Conservation (phyloP, 2,113 vertebrate species). For the Balaeniceps rex region DNA sequence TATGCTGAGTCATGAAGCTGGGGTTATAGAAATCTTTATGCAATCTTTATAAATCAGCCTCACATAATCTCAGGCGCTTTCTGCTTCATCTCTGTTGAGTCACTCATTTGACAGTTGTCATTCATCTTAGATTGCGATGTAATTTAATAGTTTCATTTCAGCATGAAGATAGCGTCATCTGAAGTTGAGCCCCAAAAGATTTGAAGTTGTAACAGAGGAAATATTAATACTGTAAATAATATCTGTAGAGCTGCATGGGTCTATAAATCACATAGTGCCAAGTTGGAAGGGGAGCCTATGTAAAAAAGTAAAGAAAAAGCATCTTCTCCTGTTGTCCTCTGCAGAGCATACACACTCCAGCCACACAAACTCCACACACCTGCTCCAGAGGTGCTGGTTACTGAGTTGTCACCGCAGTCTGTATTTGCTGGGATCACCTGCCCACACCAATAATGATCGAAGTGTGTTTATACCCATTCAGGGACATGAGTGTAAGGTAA, state of each 20-base stretch:
- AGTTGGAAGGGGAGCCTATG: not conserved
- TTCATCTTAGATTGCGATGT: constrained; percentile 64
- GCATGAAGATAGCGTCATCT: constrained; percentile 37
- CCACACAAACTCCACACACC: not conserved
- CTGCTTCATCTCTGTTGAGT: constrained; percentile 61
- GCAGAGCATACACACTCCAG: not conserved
- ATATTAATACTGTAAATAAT: constrained; percentile 67
- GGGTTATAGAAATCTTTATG: constrained; percentile 65
- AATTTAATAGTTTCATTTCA: constrained; percentile 68
- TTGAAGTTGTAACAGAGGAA: constrained; percentile 64
- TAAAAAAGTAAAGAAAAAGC: not conserved
- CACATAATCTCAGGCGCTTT: constrained; percentile 42
- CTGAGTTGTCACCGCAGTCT: accelerated
- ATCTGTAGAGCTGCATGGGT: not conserved
- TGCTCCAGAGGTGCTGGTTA: not conserved
- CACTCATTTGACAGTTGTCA: constrained; percentile 62
- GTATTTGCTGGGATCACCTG: not conserved
- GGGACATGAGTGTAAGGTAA: accelerated
- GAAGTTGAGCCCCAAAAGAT: constrained; percentile 27
- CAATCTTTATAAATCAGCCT: constrained; percentile 67
- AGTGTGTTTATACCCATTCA: accelerated
- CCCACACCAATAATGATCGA: accelerated
- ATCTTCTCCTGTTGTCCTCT: not conserved
- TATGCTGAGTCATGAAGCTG: constrained; percentile 65
- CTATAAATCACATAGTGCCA: constrained; percentile 13